Base-by-base conservation (phyloP, 1,140 invertebrate genomes). In the Cydia strobilella region DNA sequence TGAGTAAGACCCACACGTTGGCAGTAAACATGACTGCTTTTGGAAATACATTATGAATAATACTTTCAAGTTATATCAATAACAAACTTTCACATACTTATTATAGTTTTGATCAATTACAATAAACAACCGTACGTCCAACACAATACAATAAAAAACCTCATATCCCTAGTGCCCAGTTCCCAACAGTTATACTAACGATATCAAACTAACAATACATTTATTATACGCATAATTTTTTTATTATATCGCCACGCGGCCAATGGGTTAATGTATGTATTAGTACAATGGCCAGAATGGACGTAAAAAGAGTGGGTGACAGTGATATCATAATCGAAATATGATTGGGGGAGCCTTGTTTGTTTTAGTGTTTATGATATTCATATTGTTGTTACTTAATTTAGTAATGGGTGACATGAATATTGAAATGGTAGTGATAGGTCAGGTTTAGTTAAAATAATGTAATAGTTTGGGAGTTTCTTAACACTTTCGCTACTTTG, bases 291-390 rank as follows among this genome's bases (percentile, higher is more conserved):
- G 84, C 79, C 75, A 59, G 7, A 59, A 59, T 23, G 54, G 54
- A 1, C 54, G 20, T 54, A 88, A 88, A 89, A 27, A 77, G 81
- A 82, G 80, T 86, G 84, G 83, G 82, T 81, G 88, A 88, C 89
- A 88, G 86, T 91, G 89, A 92, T 91, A 91, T 91, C 86, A 89
- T 91, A 91, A 92, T 92, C 90, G 89, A 91, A 92, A 92, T 92
- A 92, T 92, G 89, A 90, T 87, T 31, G 65, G 65, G 27, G 27
- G 65, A 65, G 62, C 15, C 2, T 31, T 42, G 65, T 69, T 69
- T 69, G 65, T 69, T 69, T 69, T 69, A 69, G 31, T 69, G 23
- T 31, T 66, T 35, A 23, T 23, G 63, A 31, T 66, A 69, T 69
- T 69, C 35, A 69, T 39, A 66, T 66, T n/a, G 35, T 7, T 59